Evolutionary conservation across 2,113 vertebrate species (phyloP), one percentile per base, ranked within the genome.

Genomic region (Menura novaehollandiae): DNA sequence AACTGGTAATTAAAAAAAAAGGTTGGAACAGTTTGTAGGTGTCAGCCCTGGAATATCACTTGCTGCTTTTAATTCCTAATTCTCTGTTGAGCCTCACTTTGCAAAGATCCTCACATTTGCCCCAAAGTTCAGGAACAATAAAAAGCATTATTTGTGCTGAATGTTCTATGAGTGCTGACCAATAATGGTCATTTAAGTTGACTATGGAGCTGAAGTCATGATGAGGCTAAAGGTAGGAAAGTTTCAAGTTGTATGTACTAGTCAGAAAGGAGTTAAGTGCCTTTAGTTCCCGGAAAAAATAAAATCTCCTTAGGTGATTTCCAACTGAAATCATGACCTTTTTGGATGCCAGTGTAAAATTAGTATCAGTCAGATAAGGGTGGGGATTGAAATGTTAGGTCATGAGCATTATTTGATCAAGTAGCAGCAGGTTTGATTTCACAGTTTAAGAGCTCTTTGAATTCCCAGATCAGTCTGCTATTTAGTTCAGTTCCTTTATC

Each of bases 331-430:
- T 69, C n/a, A 47, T 68, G 69, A 86, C 56, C 62, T 72, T 91
- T 88, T 37, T 30, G 37, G 58, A 84, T 85, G 72, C 44, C 24
- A 21, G 49, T 89, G 21, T 96, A 95, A 96, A 96, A 96, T 93
- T 92, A 94, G 88, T 58, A 91, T 92, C 68, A 30, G 88, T 91
- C 44, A 91, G 64, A 94, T 81, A 78, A 86, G 95, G 92, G 96
- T 89, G 92, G 93, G 41, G 79, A 83, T 67, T 71, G 90, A 87
- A 95, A 97, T 91, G 86, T 87, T 91, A 64, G 89, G 88, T 95
- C 93, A 56, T 0, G 2, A 89, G 11, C 80, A 63, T 88, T 92
- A 87, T 68, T 89, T 95, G 41, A 73, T 82, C 64, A 80, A 93
- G 74, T 76, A 93, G 58, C 49, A 93, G 51, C 28, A 79, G 71